These are phyloP conservation scores for Resseliella maxima DNA, from an alignment of 2,888 invertebrate species.

Conservation along the genomic window DNA sequence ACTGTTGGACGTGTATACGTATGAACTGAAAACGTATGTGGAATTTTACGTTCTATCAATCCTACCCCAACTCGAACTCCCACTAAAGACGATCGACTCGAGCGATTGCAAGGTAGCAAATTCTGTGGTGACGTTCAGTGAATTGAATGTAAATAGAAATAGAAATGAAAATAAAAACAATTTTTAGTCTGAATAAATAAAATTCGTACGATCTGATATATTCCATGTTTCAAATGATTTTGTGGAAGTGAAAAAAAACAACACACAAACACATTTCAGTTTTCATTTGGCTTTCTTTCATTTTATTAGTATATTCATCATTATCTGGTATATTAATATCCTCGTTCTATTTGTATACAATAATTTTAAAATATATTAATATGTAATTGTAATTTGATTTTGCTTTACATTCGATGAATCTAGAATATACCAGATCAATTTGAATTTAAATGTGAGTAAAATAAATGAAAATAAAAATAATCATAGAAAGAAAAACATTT, in stretches of 20 bases:
- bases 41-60: slow-evolving; percentile 72
- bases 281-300: background rate
- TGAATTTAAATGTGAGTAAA: background rate
- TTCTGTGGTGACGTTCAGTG: slow-evolving; percentile 61
- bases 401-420: slow-evolving; percentile 58
- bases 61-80: slow-evolving; percentile 71
- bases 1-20: slow-evolving; percentile 97
- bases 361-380: slow-evolving; percentile 27
- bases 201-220: slow-evolving; percentile 4
- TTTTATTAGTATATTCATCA: background rate
- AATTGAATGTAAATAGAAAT: background rate
- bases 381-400: background rate
- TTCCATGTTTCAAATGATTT: background rate
- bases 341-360: background rate
- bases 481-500: background rate
- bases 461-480: slow-evolving; percentile 34
- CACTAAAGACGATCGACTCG: slow-evolving; percentile 75
- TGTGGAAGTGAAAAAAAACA: background rate
- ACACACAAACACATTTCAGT: background rate
- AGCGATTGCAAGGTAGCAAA: slow-evolving; percentile 62
- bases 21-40: slow-evolving; percentile 97
- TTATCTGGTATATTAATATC: background rate
- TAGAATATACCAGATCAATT: slow-evolving; percentile 54
- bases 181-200: background rate
- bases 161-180: background rate